Evolutionary conservation across 2,888 invertebrate species (phyloP), one percentile per base, ranked within the genome.

Genomic region (Choreutis nemorana): DNA sequence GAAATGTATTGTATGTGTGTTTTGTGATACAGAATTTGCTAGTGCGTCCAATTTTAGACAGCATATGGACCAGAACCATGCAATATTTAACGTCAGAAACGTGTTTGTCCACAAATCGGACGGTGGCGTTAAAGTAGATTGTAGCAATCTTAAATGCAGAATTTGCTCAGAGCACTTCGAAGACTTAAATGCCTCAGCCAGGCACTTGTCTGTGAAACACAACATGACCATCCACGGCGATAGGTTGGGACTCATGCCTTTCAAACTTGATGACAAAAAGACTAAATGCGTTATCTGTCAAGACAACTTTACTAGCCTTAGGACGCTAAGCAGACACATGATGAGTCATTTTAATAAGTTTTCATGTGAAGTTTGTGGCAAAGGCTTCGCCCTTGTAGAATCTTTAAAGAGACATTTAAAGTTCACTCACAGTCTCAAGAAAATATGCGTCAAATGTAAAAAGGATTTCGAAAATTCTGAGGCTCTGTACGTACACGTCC

Each of bases 321-420:
- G 71, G 4, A 64, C 67, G 24, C 41, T 77, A 2, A 68, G 71
- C 29, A 52, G 70, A 10, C 77, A 78, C 36, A 68, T 70, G 0
- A 65, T 68, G 28, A 48, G 54, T 0, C 77, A 78, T 36, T 78
- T 68, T 36, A 43, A 58, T 5, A 62, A 61, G 15, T 68, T 52
- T 39, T 72, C 71, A 0, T 78, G 77, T 29, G 75, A 77, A 12
- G 52, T 63, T 2, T 78, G 77, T 23, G 77, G 75, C 0, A 75
- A 71, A 32, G 66, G 66, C 0, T 77, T 70, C 33, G 55, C 68
- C 0, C 70, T 70, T 0, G 60, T 53, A 8, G 66, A 68, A 0
- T 51, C 70, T 0, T 31, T 77, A 5, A 52, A 57, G 10, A 56
- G 58, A 14, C 77, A 77, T 30, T 63, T 63, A 12, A 51, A 57